These are phyloP conservation scores for Melanotaenia parkinsoni DNA, from an alignment of 2,797 vertebrate genomes.

Conservation along the genomic window DNA sequence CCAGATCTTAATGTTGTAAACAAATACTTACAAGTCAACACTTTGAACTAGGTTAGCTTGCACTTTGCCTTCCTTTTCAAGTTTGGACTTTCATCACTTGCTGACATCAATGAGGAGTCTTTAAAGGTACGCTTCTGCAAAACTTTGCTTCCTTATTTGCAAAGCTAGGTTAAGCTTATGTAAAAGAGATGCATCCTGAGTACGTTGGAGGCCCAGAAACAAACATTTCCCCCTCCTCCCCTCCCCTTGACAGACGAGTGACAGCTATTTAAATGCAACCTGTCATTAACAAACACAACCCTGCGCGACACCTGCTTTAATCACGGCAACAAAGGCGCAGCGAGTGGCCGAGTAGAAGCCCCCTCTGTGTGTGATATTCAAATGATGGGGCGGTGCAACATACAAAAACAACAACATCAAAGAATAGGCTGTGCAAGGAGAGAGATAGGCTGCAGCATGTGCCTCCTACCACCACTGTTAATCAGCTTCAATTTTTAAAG, in stretches of 20 bases:
- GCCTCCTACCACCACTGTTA: constrained; percentile 72
- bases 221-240: constrained; percentile 74
- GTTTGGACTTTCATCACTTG: constrained; percentile 64
- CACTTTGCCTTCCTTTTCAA: constrained; percentile 50
- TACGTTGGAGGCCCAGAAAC: constrained; percentile 78
- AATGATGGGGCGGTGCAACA: constrained; percentile 86
- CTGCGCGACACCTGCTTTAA: constrained; percentile 86
- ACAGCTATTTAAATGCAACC: constrained; percentile 85
- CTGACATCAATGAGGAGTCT: constrained; percentile 35
- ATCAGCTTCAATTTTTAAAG: constrained; percentile 81
- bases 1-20: constrained; percentile 36
- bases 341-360: constrained; percentile 79
- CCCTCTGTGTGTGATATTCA: constrained; percentile 90
- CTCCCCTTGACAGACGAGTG: constrained; percentile 78
- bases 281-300: constrained; percentile 86
- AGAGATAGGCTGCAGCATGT: constrained; percentile 47
- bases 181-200: constrained; percentile 82
- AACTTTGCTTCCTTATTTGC: constrained; percentile 80
- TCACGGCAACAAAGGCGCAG: constrained; percentile 83
- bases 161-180: constrained; percentile 86
- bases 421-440: constrained; percentile 75
- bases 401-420: constrained; percentile 90
- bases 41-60: constrained; percentile 58
- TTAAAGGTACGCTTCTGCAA: constrained; percentile 58
- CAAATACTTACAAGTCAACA: constrained; percentile 43